Conservation (phyloP, 2,888 invertebrate genomes). For the Ametastegia equiseti region DNA sequence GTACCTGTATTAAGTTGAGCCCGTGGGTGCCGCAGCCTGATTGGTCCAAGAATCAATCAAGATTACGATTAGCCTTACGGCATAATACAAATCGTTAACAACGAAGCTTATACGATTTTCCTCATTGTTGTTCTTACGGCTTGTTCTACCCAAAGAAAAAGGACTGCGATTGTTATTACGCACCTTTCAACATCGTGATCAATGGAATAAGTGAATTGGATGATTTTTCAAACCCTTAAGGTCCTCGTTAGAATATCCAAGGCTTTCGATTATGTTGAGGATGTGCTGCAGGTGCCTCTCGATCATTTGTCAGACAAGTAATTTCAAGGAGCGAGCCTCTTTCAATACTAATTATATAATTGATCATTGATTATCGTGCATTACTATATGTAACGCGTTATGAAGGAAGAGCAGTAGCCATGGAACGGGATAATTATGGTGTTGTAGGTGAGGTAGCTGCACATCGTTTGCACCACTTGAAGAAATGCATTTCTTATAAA, state of each 20-base stretch:
- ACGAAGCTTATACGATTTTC: neutral
- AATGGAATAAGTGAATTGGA: neutral
- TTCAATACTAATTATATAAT: conserved; percentile 26
- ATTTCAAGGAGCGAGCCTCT: neutral
- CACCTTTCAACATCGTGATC: neutral
- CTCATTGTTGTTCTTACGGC: conserved; percentile 1
- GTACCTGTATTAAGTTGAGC: neutral
- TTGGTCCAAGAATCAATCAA: conserved; percentile 42
- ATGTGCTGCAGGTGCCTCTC: neutral
- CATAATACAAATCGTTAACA: conserved; percentile 30
- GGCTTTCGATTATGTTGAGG: neutral
- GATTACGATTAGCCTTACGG: conserved; percentile 43
- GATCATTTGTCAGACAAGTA: neutral
- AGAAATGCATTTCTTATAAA: neutral
- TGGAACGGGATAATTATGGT: no score
- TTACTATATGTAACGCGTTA: neutral
- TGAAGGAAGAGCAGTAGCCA: neutral
- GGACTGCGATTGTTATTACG: neutral
- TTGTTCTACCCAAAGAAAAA: neutral
- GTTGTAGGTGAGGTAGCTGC: neutral
- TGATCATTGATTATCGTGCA: neutral
- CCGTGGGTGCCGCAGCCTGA: conserved; percentile 23
- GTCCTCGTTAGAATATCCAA: no score
- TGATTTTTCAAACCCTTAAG: neutral
- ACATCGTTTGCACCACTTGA: conserved; percentile 13